These are phyloP conservation scores for Sarcophaga peregrina DNA, from an alignment of 1,140 invertebrate species.

Conservation along the genomic window DNA sequence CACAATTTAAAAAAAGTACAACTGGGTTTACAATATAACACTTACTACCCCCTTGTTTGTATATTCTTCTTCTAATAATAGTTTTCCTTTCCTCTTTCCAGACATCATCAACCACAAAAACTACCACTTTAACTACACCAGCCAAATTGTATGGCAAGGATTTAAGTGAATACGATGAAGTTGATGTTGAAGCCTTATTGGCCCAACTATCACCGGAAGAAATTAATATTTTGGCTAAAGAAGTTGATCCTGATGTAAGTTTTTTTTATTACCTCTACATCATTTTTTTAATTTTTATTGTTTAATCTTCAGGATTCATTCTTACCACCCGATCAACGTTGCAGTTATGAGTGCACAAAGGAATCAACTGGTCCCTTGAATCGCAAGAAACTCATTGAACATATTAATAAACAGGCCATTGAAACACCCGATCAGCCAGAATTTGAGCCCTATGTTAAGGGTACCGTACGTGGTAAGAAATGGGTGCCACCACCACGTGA, in stretches of 20 bases:
- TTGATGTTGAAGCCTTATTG: slow-evolving; percentile 97
- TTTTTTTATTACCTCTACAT: background rate
- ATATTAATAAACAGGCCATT: slow-evolving; percentile 96
- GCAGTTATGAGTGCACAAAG: slow-evolving; percentile 95
- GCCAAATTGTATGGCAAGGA: slow-evolving; percentile 93
- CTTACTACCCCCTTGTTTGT: background rate
- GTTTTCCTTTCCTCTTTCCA: slow-evolving; percentile 68
- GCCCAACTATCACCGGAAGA: slow-evolving; percentile 94
- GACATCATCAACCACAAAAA: slow-evolving; percentile 86
- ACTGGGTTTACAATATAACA: background rate
- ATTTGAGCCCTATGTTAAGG: slow-evolving; percentile 91
- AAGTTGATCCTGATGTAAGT: slow-evolving; percentile 99
- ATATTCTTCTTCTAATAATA: background rate
- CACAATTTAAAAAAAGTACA: slow-evolving; percentile 31
- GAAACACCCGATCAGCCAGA: slow-evolving; percentile 98
- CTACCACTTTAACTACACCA: slow-evolving; percentile 87
- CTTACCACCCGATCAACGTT: slow-evolving; percentile 94
- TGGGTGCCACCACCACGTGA: slow-evolving; percentile 91
- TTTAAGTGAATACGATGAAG: slow-evolving; percentile 92
- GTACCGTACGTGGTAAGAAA: slow-evolving; percentile 91
- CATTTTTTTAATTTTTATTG: background rate
- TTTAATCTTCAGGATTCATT: slow-evolving; percentile 86
- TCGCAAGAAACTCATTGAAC: slow-evolving; percentile 95
- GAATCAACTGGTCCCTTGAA: slow-evolving; percentile 94
- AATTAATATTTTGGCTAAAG: slow-evolving; percentile 95